Evolutionary conservation across 2,888 invertebrate genomes (phyloP), one percentile per base, ranked within the genome.

Genomic region (Bedellia somnulentella): DNA sequence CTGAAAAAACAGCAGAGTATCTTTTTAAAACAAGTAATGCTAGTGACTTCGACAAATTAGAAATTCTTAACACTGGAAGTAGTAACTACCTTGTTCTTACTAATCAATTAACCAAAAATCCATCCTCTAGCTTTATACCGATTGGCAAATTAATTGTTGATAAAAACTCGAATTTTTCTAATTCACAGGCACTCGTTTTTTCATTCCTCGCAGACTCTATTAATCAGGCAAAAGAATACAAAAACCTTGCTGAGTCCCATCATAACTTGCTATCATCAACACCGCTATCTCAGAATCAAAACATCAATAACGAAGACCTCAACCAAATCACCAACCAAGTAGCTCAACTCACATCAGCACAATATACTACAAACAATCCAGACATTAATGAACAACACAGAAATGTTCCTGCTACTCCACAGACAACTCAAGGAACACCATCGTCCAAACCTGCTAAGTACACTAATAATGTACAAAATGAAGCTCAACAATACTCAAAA

Each of bases 141-240:
- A 52, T 73, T n/a, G 70, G 62, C 5, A 67, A 58, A 47, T 38
- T 68, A 27, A 49, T 54, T 16, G 49, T 49, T 35, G 55, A 57
- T 53, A 61, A 64, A 54, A 52, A 52, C 37, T 44, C 55, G 30
- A 62, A 61, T 37, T 44, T 68, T 62, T 73, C 71, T 53, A 50
- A 63, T 73, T 70, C 75, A 56, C 73, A 73, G 66, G 70, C 66
- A 35, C 45, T 73, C 52, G 68, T 70, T 48, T 66, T 66, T 44
- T 68, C 68, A 13, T 55, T 73, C 39, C 49, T 75, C 47, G 59
- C 67, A 30, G 70, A 71, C 44, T 71, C 75, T 16, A 54, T 73
- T 34, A 73, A 71, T 40, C 55, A 57, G 32, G 75, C 68, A 14
- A 70, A 66, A 42, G 59, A 63, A 41, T 68, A 71, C 39, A 61